Evolutionary conservation across 2,888 invertebrate species (phyloP).

Genomic region (Dioctria linearis): DNA sequence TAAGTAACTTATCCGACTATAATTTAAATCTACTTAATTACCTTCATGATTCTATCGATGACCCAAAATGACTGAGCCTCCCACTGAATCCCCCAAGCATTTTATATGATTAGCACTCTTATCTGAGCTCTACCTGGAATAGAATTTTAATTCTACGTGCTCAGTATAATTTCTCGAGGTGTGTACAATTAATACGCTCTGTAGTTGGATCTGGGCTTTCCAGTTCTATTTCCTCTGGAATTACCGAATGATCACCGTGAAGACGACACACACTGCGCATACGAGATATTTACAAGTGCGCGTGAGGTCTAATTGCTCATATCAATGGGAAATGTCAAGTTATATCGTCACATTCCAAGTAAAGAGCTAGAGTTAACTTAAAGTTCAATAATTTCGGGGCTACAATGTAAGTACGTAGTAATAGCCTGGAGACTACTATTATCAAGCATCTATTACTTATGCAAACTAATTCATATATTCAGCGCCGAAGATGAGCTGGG

Average conservation of each 20-base stretch:
- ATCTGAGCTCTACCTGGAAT: not conserved
- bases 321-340: constrained; percentile 18
- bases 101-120: constrained; percentile 28
- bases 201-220: constrained; percentile 20
- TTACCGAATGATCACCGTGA: constrained; percentile 20
- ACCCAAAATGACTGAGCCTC: constrained; percentile 34
- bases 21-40: not conserved
- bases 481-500: not conserved
- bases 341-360: not conserved
- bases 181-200: constrained; percentile 12
- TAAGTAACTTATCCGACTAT: constrained; percentile 1
- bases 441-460: not conserved
- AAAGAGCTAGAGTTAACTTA: no score
- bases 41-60: constrained; percentile 38
- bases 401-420: not conserved
- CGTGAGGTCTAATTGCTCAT: constrained; percentile 9
- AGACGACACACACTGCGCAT: not conserved
- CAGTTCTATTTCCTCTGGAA: constrained; percentile 42
- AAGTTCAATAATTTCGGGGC: not conserved
- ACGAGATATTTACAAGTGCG: not conserved
- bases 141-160: not conserved
- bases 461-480: not conserved
- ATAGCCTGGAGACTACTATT: no score
- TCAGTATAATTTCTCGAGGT: constrained; percentile 8
- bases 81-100: not conserved